A percentile compares a stretch with the other conserved stretches of the same genome.
phyloP scores from a whole-genome alignment of 2,113 vertebrate species.

The Dipodomys stephensi region DNA sequence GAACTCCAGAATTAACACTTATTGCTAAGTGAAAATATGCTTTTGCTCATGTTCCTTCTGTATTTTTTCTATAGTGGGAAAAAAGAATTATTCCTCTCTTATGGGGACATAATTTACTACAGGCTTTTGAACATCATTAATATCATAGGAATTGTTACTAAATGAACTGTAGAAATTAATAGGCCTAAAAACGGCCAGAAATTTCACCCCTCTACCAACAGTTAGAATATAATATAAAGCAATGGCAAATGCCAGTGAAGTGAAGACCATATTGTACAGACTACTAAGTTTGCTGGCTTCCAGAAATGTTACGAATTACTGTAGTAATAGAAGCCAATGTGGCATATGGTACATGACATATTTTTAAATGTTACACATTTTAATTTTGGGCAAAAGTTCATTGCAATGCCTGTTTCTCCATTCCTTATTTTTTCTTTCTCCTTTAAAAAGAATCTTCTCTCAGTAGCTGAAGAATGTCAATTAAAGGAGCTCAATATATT shows the following conservation, averaged over 20 bases:
- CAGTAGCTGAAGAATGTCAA: slow-evolving; percentile 52
- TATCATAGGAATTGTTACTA: neutral
- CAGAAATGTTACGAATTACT: slow-evolving; percentile 66
- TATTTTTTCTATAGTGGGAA: neutral
- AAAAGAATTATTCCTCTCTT: neutral
- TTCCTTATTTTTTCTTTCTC: neutral
- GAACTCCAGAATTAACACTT: slow-evolving; percentile 2
- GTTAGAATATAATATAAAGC: slow-evolving; percentile 45
- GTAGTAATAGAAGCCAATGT: slow-evolving; percentile 58
- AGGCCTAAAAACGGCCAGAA: slow-evolving; percentile 44
- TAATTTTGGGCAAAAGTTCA: slow-evolving; percentile 69
- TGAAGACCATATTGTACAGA: slow-evolving; percentile 65
- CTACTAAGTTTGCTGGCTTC: slow-evolving; percentile 60
- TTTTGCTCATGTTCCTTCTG: neutral
- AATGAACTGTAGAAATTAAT: slow-evolving; percentile 56
- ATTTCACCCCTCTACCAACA: slow-evolving; percentile 17
- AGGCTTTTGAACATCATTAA: slow-evolving; percentile 20
- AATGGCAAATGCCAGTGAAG: slow-evolving; percentile 62
- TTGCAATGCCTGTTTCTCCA: slow-evolving; percentile 35
- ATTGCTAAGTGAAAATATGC: neutral
- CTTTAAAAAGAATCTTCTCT: slow-evolving; percentile 5
- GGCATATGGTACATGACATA: slow-evolving; percentile 63
- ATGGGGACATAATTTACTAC: neutral
- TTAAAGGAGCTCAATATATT: slow-evolving; percentile 30
- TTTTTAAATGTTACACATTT: slow-evolving; percentile 75